These are phyloP conservation scores for Calliopsis andreniformis DNA, from an alignment of 1,140 invertebrate genomes.

Conservation along the genomic window DNA sequence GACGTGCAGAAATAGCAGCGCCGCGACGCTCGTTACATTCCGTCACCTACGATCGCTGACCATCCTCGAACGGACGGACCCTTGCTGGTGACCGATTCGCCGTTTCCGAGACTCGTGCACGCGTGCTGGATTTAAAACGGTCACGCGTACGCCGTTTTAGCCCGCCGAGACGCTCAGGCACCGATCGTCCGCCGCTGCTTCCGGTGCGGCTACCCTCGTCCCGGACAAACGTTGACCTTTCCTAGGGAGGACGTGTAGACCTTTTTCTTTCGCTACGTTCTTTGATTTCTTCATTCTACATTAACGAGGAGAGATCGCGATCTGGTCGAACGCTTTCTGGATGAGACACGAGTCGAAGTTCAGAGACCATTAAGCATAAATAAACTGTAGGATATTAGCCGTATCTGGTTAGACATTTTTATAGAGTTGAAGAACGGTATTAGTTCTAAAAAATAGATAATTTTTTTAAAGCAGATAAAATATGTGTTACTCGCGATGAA, in stretches of 20 bases:
- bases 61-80: constrained; percentile 59
- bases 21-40: constrained; percentile 75
- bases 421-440: too few species aligned
- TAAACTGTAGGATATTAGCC: too few species aligned
- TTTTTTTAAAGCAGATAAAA: too few species aligned
- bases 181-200: not conserved
- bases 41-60: constrained; percentile 72
- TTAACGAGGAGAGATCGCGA: too few species aligned
- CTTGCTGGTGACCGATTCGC: constrained; percentile 53
- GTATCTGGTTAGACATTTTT: too few species aligned
- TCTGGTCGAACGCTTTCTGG: too few species aligned
- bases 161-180: constrained; percentile 34
- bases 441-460: too few species aligned
- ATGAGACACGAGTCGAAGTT: too few species aligned
- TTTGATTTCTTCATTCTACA: too few species aligned
- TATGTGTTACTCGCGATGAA: too few species aligned
- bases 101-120: constrained; percentile 25
- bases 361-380: too few species aligned
- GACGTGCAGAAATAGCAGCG: constrained; percentile 79
- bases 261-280: too few species aligned
- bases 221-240: not conserved
- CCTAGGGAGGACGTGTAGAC: not conserved
- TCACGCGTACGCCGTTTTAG: constrained; percentile 53
- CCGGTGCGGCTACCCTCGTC: not conserved
- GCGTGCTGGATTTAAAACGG: constrained; percentile 28